Evolutionary conservation across 2,888 invertebrate species (phyloP).

Genomic region (Plusia festucae): DNA sequence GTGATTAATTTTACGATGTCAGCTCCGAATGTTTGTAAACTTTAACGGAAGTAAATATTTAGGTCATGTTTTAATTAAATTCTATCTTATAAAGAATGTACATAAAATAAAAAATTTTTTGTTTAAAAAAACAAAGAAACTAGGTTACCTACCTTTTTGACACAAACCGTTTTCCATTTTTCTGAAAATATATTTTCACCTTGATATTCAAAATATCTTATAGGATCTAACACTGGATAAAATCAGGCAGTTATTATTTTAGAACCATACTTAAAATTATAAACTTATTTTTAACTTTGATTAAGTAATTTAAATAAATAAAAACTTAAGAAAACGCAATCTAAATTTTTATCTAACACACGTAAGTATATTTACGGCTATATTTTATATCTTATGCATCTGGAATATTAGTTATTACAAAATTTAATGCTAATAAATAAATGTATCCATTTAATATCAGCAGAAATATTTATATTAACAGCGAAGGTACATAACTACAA

Average conservation of each 20-base stretch:
- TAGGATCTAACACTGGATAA: background rate
- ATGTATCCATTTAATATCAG: constrained; percentile 11
- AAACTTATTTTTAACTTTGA: background rate
- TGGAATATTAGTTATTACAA: constrained; percentile 34
- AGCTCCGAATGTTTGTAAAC: constrained; percentile 21
- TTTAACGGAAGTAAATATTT: constrained; percentile 32
- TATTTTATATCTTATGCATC: constrained; percentile 31
- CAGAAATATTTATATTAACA: constrained; percentile 29
- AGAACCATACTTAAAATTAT: background rate
- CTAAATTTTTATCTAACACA: constrained; percentile 7
- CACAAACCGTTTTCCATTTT: no score
- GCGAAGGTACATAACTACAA: constrained; percentile 10
- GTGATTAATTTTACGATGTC: constrained; percentile 32
- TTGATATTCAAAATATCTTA: no score
- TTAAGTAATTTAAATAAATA: constrained; percentile 17
- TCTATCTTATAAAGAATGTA: no score
- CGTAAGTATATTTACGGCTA: constrained; percentile 17
- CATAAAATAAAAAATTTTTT: no score
- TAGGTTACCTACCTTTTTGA: no score
- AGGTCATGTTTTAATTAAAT: constrained; percentile 28
- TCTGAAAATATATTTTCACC: no score
- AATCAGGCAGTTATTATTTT: background rate
- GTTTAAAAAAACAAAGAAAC: no score
- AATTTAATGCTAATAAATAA: constrained; percentile 40
- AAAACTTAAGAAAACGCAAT: constrained; percentile 11